Evolutionary conservation across 2,113 vertebrate species (phyloP).

Genomic region (Typhlomys cinereus): DNA sequence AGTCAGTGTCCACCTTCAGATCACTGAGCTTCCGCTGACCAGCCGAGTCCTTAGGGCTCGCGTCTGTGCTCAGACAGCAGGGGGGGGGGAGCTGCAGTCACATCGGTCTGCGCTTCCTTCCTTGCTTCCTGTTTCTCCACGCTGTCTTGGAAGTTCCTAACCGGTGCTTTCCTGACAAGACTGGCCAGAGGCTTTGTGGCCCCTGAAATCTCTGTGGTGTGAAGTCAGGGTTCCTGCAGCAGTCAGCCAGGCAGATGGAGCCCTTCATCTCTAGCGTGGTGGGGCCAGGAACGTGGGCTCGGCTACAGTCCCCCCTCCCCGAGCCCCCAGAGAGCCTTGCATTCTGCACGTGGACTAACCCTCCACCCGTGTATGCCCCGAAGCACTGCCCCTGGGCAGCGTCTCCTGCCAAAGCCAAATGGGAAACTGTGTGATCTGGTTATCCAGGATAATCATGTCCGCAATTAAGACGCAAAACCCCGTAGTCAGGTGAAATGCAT

Average conservation of each 20-base stretch:
- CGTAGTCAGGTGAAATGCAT: background rate
- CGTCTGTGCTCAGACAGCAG: background rate
- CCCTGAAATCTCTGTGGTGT: background rate
- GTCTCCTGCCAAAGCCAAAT: background rate
- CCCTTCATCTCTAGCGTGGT: too few relatives aligned
- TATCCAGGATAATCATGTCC: background rate
- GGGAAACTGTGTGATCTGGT: background rate
- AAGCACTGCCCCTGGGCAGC: background rate
- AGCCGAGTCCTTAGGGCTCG: background rate
- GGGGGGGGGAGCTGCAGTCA: background rate
- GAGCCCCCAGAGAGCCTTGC: slow-evolving; percentile 12
- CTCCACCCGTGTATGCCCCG: background rate
- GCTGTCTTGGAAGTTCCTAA: slow-evolving; percentile 22
- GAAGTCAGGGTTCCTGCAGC: background rate
- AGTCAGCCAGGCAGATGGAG: too few relatives aligned
- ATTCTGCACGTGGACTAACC: background rate
- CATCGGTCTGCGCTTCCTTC: background rate
- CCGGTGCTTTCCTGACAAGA: background rate
- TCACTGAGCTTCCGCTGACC: too few relatives aligned
- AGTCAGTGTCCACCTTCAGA: too few relatives aligned
- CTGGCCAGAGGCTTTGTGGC: slow-evolving; percentile 29
- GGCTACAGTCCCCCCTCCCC: background rate
- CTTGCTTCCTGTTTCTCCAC: background rate
- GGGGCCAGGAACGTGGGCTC: too few relatives aligned
- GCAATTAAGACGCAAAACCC: background rate